Conservation (phyloP, 2,888 invertebrate species). For the Cryptocheilus praepositus region DNA sequence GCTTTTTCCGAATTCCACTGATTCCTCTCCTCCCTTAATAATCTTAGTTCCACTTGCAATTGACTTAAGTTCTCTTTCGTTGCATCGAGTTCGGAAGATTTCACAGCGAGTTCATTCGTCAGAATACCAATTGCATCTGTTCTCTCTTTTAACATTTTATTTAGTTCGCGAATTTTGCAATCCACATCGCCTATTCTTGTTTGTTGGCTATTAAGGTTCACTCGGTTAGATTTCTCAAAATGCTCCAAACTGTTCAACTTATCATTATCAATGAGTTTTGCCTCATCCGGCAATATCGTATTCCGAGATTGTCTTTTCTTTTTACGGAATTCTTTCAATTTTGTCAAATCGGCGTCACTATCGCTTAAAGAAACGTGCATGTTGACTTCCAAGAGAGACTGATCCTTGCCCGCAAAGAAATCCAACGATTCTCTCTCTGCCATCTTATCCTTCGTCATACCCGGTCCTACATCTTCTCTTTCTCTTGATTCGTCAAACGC, state of each 20-base stretch:
- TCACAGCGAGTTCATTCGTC: conserved; percentile 52
- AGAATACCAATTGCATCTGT: conserved; percentile 55
- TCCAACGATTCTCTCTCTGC: not conserved
- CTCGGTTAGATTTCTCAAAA: conserved; percentile 7
- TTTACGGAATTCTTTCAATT: not conserved
- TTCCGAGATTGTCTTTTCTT: too few relatives aligned
- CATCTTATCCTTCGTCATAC: too few relatives aligned
- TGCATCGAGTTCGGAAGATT: conserved; percentile 43
- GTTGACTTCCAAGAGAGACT: too few relatives aligned
- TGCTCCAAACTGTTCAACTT: too few relatives aligned
- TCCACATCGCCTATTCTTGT: conserved; percentile 21
- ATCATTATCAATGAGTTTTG: not conserved
- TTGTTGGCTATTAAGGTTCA: not conserved
- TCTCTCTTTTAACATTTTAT: conserved; percentile 61
- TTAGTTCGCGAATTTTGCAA: conserved; percentile 55
- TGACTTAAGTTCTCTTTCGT: conserved; percentile 39
- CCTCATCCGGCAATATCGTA: too few relatives aligned
- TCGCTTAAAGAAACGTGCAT: not conserved
- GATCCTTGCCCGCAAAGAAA: too few relatives aligned
- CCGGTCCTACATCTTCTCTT: too few relatives aligned
- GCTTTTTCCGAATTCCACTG: conserved; percentile 48
- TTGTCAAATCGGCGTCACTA: not conserved
- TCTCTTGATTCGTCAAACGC: too few relatives aligned
- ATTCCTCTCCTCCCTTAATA: conserved; percentile 51
- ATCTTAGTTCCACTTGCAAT: conserved; percentile 48